phyloP scores from a whole-genome alignment of 2,888 invertebrate species.

The Syritta pipiens region DNA sequence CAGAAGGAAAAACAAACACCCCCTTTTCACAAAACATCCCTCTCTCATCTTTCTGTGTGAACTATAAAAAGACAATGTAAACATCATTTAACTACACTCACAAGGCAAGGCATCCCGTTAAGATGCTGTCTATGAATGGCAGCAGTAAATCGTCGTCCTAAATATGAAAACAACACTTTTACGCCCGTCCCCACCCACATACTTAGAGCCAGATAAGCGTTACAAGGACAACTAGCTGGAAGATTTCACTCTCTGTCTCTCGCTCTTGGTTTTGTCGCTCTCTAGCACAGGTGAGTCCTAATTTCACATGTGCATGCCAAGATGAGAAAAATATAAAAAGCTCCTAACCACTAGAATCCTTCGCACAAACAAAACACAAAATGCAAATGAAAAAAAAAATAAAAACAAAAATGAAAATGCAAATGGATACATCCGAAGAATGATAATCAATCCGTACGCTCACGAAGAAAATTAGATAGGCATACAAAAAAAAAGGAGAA shows the following conservation, averaged over 20 bases:
- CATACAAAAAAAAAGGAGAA: conserved; percentile 2
- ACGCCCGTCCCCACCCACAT: no score
- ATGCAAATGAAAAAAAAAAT: not conserved
- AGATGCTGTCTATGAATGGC: conserved; percentile 30
- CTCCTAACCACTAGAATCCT: conserved; percentile 15
- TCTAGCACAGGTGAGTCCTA: conserved; percentile 26
- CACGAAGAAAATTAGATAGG: conserved; percentile 24
- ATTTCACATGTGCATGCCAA: conserved; percentile 1
- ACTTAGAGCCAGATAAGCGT: conserved; percentile 34
- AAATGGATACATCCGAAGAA: conserved; percentile 13
- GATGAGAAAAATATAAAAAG: not conserved
- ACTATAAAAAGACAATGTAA: conserved; percentile 38
- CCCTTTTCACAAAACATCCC: not conserved
- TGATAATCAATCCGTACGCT: conserved; percentile 46
- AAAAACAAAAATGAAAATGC: not conserved
- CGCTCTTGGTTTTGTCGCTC: not conserved
- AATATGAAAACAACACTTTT: conserved; percentile 28
- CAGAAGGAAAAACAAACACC: not conserved
- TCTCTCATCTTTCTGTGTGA: not conserved
- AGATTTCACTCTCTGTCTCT: not conserved
- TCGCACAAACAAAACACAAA: not conserved
- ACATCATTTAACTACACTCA: conserved; percentile 36
- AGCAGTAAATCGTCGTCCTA: conserved; percentile 36
- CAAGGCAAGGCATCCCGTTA: conserved; percentile 14
- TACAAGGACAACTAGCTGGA: conserved; percentile 43